Evolutionary conservation across 2,888 invertebrate genomes (phyloP), one percentile per base, ranked within the genome.

Genomic region (Lasioglossum morio): DNA sequence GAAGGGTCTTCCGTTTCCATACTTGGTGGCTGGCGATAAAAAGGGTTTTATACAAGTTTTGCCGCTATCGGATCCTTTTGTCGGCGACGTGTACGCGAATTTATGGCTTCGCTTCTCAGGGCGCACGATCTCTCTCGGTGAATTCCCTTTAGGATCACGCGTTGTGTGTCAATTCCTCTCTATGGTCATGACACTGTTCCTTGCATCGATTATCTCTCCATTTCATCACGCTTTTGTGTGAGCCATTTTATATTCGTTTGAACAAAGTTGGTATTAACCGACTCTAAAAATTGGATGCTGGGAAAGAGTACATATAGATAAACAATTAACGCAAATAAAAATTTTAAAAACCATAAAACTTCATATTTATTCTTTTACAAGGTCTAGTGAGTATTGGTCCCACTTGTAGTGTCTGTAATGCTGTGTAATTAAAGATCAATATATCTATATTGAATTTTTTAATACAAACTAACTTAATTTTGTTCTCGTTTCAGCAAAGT

Each of bases 151-250:
- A 86, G 86, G 81, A 89, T 87, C 85, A 86, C 89, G 87, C 84
- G 91, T 87, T 88, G 91, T 90, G 92, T 86, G 85, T 91, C 92
- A 92, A 91, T 91, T 87, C 87, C 87, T 90, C 86, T 88, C 87
- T 88, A 87, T 88, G 90, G 91, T 87, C 87, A 88, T 77, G 85
- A 84, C 91, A 86, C 87, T 89, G 82, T 84, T 86, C 81, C 80
- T 72, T 82, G 81, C 89, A 87, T 90, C 86, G 89, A 87, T 90
- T 90, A 90, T 81, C 78, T 81, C 63, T 72, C 72, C 78, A 34
- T 69, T 89, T 77, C 81, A 75, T 76, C 79, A 80, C 63, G 82
- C 69, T 80, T n/a, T 57, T 57, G n/a, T n/a, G n/a, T n/a, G 12
- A n/a, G n/a, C 12, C 12, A 57, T 57, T n/a, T 57, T 57, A 57